A percentile compares a stretch with the other conserved stretches of the same genome.
Evolutionary conservation across 2,888 invertebrate species (phyloP).

Genomic region (Pristionchus japonicus): DNA sequence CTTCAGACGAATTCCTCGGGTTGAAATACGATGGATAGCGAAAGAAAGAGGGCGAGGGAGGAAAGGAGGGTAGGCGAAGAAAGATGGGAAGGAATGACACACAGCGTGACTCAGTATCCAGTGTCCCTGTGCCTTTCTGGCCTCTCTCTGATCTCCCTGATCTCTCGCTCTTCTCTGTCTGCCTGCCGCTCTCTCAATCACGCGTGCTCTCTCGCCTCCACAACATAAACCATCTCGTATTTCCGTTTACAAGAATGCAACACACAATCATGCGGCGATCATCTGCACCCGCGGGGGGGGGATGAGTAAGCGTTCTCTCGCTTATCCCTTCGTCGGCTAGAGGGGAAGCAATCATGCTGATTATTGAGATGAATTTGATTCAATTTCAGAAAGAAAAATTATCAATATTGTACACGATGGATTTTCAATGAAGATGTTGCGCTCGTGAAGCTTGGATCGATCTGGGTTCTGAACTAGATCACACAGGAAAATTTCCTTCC

Average conservation of each 20-base stretch:
- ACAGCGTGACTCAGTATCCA: conserved; percentile 7
- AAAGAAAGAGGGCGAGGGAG: not conserved
- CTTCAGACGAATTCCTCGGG: conserved; percentile 19
- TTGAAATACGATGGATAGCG: conserved; percentile 7
- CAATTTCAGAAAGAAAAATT: too few species aligned
- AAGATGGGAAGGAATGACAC: conserved; percentile 8
- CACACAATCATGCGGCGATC: not conserved
- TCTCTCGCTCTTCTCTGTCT: not conserved
- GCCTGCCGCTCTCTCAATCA: not conserved
- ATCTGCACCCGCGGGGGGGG: not conserved
- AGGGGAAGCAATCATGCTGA: too few species aligned
- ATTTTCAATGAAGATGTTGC: too few species aligned
- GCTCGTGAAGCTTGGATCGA: too few species aligned
- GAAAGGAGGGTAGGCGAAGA: not conserved
- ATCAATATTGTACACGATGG: too few species aligned
- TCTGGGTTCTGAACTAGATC: too few species aligned
- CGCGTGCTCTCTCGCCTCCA: not conserved
- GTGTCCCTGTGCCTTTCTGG: not conserved
- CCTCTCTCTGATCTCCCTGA: not conserved
- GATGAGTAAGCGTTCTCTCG: not conserved
- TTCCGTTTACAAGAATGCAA: conserved; percentile 12
- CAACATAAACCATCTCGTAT: conserved; percentile 27
- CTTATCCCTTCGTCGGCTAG: not conserved
- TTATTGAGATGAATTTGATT: too few species aligned
- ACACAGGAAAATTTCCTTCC: too few species aligned